Evolutionary conservation across 2,113 vertebrate genomes (phyloP), one percentile per base, ranked within the genome.

Genomic region (Perca schrenkii): DNA sequence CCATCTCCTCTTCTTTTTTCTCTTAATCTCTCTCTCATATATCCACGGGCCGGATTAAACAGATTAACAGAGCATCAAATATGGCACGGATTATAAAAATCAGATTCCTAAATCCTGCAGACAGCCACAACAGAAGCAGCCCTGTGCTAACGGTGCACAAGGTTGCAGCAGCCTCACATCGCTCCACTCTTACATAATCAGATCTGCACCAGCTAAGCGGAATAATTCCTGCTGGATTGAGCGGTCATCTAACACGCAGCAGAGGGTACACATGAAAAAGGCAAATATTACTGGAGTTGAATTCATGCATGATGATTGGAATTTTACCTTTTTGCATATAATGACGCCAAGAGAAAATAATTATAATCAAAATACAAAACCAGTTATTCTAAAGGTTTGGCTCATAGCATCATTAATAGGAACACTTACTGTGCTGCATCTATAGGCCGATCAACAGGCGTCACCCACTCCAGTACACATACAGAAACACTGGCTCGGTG

Each of bases 131-230:
- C 70, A 80, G 47, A 63, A 78, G 85, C 81, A 53, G 62, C 31
- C 60, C 79, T 4, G 50, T 68, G 73, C 84, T 82, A 79, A 79
- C 71, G 2, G 88, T 74, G 70, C 84, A 87, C 86, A 91, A 88
- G 86, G 86, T 87, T 57, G 84, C 85, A 72, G 85, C 88, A 84
- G 73, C 78, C 53, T 58, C 84, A 80, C 83, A 73, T 36, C 21
- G 15, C 87, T 84, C 49, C 61, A 4, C 84, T 86, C 82, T 92
- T 93, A 92, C 83, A 82, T 90, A 93, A 93, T 66, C 82, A 86
- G 75, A 82, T 25, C 83, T 2, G 65, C 86, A 79, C 79, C 77
- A 83, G 84, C 70, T 54, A 62, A 88, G 62, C 40, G 16, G 80
- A 91, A 87, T 67, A 54, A 86, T 79, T 87, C 78, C 80, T 83